phyloP scores from a whole-genome alignment of 2,888 invertebrate species.

The Tolmerus cingulatus region DNA sequence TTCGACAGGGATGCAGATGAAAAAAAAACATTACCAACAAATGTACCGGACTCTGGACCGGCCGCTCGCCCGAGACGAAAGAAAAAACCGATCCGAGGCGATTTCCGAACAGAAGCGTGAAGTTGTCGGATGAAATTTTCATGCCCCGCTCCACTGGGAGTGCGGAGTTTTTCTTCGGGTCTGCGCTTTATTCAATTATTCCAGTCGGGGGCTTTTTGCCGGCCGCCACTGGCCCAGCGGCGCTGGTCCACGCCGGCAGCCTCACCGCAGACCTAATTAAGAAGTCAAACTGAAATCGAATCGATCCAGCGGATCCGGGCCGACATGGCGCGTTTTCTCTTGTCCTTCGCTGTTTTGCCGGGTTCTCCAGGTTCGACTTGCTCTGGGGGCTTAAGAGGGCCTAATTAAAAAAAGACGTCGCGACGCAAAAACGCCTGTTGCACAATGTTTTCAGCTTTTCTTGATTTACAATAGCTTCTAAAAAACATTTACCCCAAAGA shows the following conservation, averaged over 20 bases:
- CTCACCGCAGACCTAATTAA: conserved; percentile 39
- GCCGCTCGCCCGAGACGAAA: not conserved
- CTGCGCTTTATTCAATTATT: conserved; percentile 3
- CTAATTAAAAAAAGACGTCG: not conserved
- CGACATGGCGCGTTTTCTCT: not conserved
- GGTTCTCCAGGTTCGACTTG: not conserved
- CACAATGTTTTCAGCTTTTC: not conserved
- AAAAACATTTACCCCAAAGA: too few relatives aligned
- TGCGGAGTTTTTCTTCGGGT: not conserved
- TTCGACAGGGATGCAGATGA: not conserved
- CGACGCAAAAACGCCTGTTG: not conserved
- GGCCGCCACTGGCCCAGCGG: not conserved
- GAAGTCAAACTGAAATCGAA: conserved; percentile 33
- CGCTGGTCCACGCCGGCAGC: not conserved
- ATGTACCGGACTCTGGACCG: not conserved
- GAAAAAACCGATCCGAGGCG: conserved; percentile 9
- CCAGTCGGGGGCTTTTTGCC: not conserved
- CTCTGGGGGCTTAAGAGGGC: not conserved
- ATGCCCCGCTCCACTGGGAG: not conserved
- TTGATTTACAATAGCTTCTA: not conserved
- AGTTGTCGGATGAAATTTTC: conserved; percentile 40
- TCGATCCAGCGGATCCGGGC: not conserved
- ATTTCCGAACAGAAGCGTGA: conserved; percentile 41
- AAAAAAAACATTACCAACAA: not conserved
- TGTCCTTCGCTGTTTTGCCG: not conserved